Evolutionary conservation across 2,797 vertebrate species (phyloP).

Genomic region (Cygnus olor): DNA sequence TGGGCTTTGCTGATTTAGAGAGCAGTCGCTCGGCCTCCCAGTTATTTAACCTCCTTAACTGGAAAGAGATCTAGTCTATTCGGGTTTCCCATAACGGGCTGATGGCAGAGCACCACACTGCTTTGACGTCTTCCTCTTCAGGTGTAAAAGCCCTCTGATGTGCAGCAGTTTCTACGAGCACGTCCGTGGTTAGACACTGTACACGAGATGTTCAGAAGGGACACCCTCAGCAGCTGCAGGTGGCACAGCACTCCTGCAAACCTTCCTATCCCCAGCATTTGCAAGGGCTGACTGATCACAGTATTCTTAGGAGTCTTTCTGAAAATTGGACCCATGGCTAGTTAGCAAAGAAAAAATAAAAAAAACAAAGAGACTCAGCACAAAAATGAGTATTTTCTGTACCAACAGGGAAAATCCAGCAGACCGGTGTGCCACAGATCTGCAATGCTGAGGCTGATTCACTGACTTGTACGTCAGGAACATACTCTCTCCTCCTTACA

Average conservation of each 20-base stretch:
- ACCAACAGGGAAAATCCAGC: background rate
- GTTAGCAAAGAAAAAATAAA: background rate
- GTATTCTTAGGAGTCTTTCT: background rate
- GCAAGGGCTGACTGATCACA: background rate
- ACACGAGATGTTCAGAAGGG: background rate
- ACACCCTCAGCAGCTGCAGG: background rate
- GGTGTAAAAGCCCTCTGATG: background rate
- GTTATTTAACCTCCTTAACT: background rate
- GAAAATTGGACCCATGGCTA: background rate
- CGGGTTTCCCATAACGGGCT: background rate
- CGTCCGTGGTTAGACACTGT: rapidly evolving
- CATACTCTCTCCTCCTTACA: background rate
- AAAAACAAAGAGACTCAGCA: background rate
- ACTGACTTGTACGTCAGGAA: conserved; percentile 3
- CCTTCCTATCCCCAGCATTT: background rate
- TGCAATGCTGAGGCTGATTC: background rate
- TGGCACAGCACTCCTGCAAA: background rate
- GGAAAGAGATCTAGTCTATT: background rate
- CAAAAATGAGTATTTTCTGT: background rate
- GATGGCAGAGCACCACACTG: background rate
- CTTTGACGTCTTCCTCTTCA: background rate
- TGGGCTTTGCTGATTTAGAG: background rate
- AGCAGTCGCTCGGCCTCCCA: background rate
- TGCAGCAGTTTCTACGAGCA: background rate
- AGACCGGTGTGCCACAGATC: background rate